Conservation (phyloP, 2,888 invertebrate genomes). For the Diadromus collaris region DNA sequence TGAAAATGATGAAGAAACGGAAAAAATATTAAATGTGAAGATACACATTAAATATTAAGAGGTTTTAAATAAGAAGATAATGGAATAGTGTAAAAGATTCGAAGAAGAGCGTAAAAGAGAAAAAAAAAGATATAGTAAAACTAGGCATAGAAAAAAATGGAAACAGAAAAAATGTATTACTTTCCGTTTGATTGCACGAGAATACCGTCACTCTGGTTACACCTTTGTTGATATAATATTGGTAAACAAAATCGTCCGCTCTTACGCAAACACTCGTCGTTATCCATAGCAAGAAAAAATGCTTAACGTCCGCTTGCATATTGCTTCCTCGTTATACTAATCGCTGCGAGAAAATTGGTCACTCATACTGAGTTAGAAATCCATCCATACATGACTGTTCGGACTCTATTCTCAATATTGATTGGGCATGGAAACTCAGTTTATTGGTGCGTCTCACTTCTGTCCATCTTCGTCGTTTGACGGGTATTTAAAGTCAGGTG, state of each 20-base stretch:
- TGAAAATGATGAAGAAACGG: neutral
- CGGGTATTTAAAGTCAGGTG: neutral
- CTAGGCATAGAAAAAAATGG: neutral
- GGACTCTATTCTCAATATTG: neutral
- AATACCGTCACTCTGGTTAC: conserved; percentile 4
- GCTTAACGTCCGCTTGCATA: neutral
- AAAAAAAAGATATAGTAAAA: neutral
- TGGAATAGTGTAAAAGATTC: neutral
- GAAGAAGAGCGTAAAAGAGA: neutral
- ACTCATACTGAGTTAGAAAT: neutral
- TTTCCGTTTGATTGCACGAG: neutral
- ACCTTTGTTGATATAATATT: conserved; percentile 18
- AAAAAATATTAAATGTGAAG: neutral
- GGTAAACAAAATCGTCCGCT: neutral
- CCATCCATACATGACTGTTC: neutral
- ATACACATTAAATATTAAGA: neutral
- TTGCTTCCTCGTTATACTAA: neutral
- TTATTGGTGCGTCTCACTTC: neutral
- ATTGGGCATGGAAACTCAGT: neutral
- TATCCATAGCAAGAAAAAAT: conserved; percentile 2
- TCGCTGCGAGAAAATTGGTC: neutral
- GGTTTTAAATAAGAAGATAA: neutral
- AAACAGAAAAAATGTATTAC: neutral
- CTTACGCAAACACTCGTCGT: neutral
- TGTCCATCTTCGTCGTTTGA: neutral